Base-by-base conservation (phyloP, 2,113 vertebrate species). In the Motacilla tschutschensis region DNA sequence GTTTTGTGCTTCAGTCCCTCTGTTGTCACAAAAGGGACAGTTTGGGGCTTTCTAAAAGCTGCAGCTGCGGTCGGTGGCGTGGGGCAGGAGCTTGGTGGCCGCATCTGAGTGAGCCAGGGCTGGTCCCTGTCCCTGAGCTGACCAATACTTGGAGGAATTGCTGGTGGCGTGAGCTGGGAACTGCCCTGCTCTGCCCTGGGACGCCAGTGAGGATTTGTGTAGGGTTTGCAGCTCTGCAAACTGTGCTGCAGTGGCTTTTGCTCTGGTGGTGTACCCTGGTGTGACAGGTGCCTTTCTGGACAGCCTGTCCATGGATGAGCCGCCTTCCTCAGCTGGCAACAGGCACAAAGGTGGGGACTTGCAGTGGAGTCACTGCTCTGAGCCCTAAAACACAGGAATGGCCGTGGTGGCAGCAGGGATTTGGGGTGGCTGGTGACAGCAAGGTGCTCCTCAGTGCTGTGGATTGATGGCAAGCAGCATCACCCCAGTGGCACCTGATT, bases 251-350 rank as follows among this genome's bases (percentile, higher is more conserved):
- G 31, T 19, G 47, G 21, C 40, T 70, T 74, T 58, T 40, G n/a
- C 28, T 29, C 57, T 12, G 20, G 3, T 4, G 31, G 17, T 53
- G n/a, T 16, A 65, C 26, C 46, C 58, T 5, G 12, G 22, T 9
- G 8, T 1, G 6, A 11, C 0, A 25, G 29, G 22, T 25, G 35
- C 4, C 51, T 47, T 41, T 44, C 41, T 2, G 4, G 25, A 3
- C 28, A 58, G 28, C 1, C 1, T 4, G 4, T 28, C 65, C 13
- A 3, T 0, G 0, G 53, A 8, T 4, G 5, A 66, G 21, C 38
- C 3, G 4, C 5, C 0, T 33, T 87, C 40, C 72, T 31, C 31
- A 48, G 57, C 43, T 10, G 28, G 22, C 0, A 13, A 12, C 2
- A 11, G 29, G 33, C 14, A 2, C 26, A 7, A 33, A 19, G 66